Evolutionary conservation across 2,888 invertebrate genomes (phyloP), one percentile per base, ranked within the genome.

Genomic region (Pyrgus malvae): DNA sequence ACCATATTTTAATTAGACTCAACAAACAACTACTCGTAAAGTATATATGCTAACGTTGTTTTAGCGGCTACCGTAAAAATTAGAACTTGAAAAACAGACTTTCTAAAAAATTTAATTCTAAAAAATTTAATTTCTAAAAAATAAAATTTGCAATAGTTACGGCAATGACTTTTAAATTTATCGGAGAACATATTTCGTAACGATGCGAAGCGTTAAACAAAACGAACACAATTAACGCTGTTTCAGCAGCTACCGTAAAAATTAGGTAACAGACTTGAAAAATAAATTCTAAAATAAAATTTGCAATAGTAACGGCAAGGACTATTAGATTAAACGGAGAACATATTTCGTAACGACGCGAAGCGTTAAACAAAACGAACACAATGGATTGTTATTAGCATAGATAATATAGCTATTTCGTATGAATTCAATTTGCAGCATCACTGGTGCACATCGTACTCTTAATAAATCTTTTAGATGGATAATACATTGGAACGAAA

Each of bases 221-320:
- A 41, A 41, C 41, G 23, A 23, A 23, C 23, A 41, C 41, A 41
- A 41, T 41, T n/a, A n/a, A n/a, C n/a, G n/a, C n/a, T n/a, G n/a
- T n/a, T n/a, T n/a, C n/a, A n/a, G n/a, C n/a, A n/a, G n/a, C n/a
- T n/a, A n/a, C n/a, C n/a, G n/a, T n/a, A n/a, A n/a, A n/a, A n/a
- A n/a, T n/a, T n/a, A n/a, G n/a, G n/a, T n/a, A n/a, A n/a, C n/a
- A n/a, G n/a, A n/a, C n/a, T n/a, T n/a, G n/a, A n/a, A n/a, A n/a
- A n/a, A n/a, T n/a, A n/a, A n/a, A n/a, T n/a, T n/a, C n/a, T n/a
- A n/a, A n/a, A n/a, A 38, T 38, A 38, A 38, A 21, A 38, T 19
- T n/a, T n/a, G 38, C 38, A 11, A 17, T 17, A 37, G 38, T 19
- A 16, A 38, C 21, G 19, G 21, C 41, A 41, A 41, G 41, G 25